Conservation (phyloP, 1,140 invertebrate species). For the Bombus balteatus region DNA sequence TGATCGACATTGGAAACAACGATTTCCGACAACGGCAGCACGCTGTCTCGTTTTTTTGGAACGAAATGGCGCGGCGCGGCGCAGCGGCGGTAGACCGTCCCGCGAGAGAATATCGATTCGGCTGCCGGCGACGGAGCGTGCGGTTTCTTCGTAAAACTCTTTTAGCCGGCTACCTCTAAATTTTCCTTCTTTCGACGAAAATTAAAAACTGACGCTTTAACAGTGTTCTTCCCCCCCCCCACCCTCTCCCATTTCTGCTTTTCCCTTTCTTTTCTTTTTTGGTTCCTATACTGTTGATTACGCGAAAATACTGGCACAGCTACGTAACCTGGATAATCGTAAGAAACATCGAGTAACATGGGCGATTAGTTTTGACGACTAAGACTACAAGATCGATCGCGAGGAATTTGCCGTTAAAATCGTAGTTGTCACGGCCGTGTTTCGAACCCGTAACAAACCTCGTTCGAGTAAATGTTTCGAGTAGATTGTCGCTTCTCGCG, state of each 20-base stretch:
- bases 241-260: not conserved
- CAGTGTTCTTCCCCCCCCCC: rapidly evolving
- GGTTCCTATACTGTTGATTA: no score
- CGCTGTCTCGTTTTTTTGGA: not conserved
- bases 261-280: not conserved
- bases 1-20: not conserved
- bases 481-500: constrained; percentile 7
- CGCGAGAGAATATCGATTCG: constrained; percentile 40
- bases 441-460: not conserved
- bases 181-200: not conserved
- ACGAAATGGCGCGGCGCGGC: not conserved
- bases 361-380: not conserved
- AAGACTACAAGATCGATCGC: not conserved
- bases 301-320: no score
- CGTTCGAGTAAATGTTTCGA: not conserved
- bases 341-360: no score
- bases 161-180: not conserved
- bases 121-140: not conserved
- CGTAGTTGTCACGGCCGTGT: not conserved
- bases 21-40: not conserved
- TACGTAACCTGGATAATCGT: no score
- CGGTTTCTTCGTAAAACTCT: not conserved
- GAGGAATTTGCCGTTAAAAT: not conserved
- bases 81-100: constrained; percentile 12
- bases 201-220: not conserved